Percentiles rank a stretch among this genome's conserved stretches.
Evolutionary conservation across 2,113 vertebrate species (phyloP).

Genomic region (Struthio camelus): DNA sequence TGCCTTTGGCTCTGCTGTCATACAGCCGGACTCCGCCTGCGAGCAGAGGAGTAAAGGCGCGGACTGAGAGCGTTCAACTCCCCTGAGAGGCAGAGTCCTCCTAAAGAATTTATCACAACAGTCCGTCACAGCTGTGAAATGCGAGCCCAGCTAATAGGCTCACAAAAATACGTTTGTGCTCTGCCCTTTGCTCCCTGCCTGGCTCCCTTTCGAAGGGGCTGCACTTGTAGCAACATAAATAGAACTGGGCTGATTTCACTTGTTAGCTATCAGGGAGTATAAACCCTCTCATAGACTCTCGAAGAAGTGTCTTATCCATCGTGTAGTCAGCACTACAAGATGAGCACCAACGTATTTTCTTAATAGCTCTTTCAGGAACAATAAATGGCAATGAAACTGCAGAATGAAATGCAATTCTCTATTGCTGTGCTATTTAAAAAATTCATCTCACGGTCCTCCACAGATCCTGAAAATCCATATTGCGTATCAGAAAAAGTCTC

Average conservation of each 20-base stretch:
- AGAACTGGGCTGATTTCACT: background rate
- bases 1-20: rapidly evolving
- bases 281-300: background rate
- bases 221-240: background rate
- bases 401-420: background rate
- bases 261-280: background rate
- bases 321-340: background rate
- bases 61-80: background rate
- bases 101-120: background rate
- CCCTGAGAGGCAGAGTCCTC: background rate
- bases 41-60: background rate
- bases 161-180: background rate
- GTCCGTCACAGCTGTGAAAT: background rate
- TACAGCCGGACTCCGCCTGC: background rate
- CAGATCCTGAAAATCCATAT: background rate
- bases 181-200: too few relatives aligned
- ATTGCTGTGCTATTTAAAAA: background rate
- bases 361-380: background rate
- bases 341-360: background rate
- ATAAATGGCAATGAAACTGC: background rate
- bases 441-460: background rate
- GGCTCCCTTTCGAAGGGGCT: background rate
- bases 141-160: background rate
- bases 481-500: background rate
- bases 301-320: background rate